Evolutionary conservation across 2,113 vertebrate species (phyloP), one percentile per base, ranked within the genome.

Genomic region (Lethenteron reissneri): DNA sequence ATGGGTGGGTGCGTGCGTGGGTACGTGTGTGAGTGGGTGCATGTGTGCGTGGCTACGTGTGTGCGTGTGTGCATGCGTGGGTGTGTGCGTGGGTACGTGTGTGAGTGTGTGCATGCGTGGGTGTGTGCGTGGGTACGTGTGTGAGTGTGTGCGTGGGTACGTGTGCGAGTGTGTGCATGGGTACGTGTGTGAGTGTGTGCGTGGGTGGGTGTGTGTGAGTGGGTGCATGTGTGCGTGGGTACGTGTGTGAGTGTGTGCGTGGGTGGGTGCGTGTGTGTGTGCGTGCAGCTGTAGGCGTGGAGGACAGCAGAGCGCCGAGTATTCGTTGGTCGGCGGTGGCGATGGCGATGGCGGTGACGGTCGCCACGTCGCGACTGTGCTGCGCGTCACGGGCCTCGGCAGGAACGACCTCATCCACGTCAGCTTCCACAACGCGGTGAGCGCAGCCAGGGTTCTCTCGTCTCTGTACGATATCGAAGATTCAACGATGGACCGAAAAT

Each of bases 401-500:
- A 41, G 41, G 41, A 41, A 7, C 41, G 41, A 41, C 76, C 94
- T 99, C 79, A 89, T 99, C 77, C 78, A 95, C 71, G 80, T 99
- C 76, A 92, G 88, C 80, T 90, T 95, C 71, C 94, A 99, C 69
- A 92, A 99, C 82, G 87, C 87, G 88, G 92, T 95, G 72, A 60
- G 19, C 14, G 1, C 73, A 68, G 41, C 41, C 41, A 41, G 5
- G 41, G 41, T 41, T 41, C 41, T 41, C 4, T 41, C 41, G 41
- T 41, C 41, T 41, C 41, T 41, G 41, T 41, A 41, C 5, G 41
- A 41, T 41, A 41, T 41, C 41, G 6, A 41, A 41, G 41, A 41
- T 41, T 41, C 41, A 41, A 41, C 5, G 41, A 41, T 41, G 5
- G 41, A 41, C 5, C 41, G 41, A 41, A 41, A 41, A 41, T 41